Percentiles rank a stretch among this genome's conserved stretches.
Evolutionary conservation across 1,140 invertebrate species (phyloP).

Genomic region (Drosophila guanche): DNA sequence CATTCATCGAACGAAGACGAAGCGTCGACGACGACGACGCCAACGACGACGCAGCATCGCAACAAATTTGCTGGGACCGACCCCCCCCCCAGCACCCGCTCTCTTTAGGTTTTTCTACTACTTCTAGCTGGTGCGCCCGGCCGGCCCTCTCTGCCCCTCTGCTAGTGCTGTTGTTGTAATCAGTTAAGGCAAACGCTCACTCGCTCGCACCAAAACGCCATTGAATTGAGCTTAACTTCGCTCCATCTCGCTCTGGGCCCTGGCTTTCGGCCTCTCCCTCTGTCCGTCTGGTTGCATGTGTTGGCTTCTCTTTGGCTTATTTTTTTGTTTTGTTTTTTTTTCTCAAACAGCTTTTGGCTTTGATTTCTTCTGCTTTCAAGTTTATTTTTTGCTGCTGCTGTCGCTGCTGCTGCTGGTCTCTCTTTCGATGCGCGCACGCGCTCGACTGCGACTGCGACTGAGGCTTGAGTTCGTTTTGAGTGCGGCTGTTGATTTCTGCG

Average conservation of each 20-base stretch:
- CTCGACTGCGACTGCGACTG: conserved; percentile 33
- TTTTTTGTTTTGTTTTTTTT: conserved; percentile 40
- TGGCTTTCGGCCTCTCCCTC: conserved; percentile 32
- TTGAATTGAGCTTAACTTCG: conserved; percentile 70
- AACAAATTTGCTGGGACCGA: conserved; percentile 14
- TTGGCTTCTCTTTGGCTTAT: conserved; percentile 29
- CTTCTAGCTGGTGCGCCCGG: conserved; percentile 12
- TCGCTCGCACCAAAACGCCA: conserved; percentile 75
- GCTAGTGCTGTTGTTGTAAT: conserved; percentile 28
- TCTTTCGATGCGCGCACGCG: conserved; percentile 36
- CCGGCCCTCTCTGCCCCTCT: too few species aligned
- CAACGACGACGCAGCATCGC: conserved; percentile 57
- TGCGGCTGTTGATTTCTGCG: conserved; percentile 52
- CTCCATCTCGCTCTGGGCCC: conserved; percentile 27
- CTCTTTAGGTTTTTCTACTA: conserved; percentile 22
- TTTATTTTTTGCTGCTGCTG: conserved; percentile 44
- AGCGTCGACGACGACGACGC: conserved; percentile 29
- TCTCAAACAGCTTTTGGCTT: conserved; percentile 71
- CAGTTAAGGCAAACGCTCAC: conserved; percentile 57
- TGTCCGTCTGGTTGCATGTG: conserved; percentile 25
- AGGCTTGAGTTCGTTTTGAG: conserved; percentile 46
- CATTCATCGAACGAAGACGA: conserved; percentile 68
- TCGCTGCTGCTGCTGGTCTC: conserved; percentile 13
- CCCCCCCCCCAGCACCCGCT: too few species aligned
- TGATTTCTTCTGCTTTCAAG: conserved; percentile 77